Evolutionary conservation across 2,888 invertebrate species (phyloP).

Genomic region (Metacarcinus magister): DNA sequence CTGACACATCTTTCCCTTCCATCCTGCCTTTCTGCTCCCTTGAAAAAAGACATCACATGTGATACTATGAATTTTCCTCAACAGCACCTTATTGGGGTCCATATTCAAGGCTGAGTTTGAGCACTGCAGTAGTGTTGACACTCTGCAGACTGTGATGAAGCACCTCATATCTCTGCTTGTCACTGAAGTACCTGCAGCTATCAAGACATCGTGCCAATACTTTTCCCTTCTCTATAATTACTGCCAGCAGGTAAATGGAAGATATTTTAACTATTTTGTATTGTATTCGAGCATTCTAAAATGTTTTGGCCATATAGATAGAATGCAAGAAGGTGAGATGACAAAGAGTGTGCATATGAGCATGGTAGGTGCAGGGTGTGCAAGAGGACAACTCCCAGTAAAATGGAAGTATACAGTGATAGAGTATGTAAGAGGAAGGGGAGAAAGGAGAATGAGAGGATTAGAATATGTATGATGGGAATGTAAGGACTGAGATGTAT

Average conservation of each 20-base stretch:
- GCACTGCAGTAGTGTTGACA: constrained; percentile 61
- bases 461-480: no score
- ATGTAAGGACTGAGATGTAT: no score
- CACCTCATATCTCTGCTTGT: constrained; percentile 84
- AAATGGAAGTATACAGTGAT: no score
- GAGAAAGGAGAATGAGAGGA: no score
- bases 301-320: no score
- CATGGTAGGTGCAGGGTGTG: no score
- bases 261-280: neutral
- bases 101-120: constrained; percentile 72
- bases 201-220: constrained; percentile 85
- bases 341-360: no score
- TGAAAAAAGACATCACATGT: neutral
- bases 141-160: constrained; percentile 63
- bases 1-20: neutral
- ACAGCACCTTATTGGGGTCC: constrained; percentile 67
- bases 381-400: no score
- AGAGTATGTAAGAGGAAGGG: no score
- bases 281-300: no score
- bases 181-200: constrained; percentile 85
- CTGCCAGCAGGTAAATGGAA: constrained; percentile 84
- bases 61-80: neutral
- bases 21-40: neutral
- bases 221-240: constrained; percentile 85
- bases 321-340: no score